Conservation (phyloP, 2,797 vertebrate species). For the Ambastaia sidthimunki region DNA sequence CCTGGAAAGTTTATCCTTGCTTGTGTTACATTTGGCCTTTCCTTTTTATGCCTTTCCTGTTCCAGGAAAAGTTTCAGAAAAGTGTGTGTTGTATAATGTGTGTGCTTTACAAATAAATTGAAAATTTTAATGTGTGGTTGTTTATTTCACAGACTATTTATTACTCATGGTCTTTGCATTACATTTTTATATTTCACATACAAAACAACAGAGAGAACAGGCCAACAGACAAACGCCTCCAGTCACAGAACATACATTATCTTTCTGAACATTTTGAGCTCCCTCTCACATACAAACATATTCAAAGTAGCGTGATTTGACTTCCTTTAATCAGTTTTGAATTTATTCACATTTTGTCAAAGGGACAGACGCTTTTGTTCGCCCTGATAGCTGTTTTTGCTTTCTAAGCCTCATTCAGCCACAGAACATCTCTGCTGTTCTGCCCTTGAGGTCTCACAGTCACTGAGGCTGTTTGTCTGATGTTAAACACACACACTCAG, state of each 20-base stretch:
- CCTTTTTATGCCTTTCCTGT: not conserved
- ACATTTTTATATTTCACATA: not conserved
- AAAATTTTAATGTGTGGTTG: too few relatives aligned
- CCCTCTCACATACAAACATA: constrained; percentile 21
- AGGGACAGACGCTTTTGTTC: constrained; percentile 42
- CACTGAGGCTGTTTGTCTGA: constrained; percentile 55
- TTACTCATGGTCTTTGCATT: not conserved
- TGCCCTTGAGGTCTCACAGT: constrained; percentile 61
- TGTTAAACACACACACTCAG: constrained; percentile 43
- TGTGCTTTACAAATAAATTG: too few relatives aligned
- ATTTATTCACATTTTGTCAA: constrained; percentile 49
- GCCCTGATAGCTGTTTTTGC: constrained; percentile 45
- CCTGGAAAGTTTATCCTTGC: not conserved
- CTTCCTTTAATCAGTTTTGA: constrained; percentile 41
- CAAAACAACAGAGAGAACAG: constrained; percentile 7
- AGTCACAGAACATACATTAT: constrained; percentile 30
- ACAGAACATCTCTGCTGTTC: constrained; percentile 18
- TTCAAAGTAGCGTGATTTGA: constrained; percentile 16
- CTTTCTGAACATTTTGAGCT: constrained; percentile 32
- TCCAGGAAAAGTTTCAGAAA: not conserved
- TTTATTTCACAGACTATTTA: not conserved
- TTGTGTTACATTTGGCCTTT: not conserved
- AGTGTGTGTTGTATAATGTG: too few relatives aligned
- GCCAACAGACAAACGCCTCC: not conserved
- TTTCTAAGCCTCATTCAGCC: constrained; percentile 44